Percentiles rank a stretch among this genome's conserved stretches.
Evolutionary conservation across 2,888 invertebrate species (phyloP).

Genomic region (Dyspetes luteomarginatus): DNA sequence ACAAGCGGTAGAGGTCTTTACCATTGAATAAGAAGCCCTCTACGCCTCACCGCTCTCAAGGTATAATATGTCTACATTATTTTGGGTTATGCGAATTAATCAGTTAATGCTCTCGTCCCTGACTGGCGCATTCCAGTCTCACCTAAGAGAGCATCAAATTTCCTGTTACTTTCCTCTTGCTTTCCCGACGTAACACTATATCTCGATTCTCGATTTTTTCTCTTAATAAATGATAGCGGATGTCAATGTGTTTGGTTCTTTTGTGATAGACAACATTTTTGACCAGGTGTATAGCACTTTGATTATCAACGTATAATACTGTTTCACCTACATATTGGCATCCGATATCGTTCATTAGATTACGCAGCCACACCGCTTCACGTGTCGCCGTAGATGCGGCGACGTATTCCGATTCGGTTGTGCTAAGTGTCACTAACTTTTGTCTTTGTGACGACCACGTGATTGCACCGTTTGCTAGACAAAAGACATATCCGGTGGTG

Average conservation of each 20-base stretch:
- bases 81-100: too few relatives aligned
- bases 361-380: neutral
- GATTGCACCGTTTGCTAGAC: neutral
- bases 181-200: too few relatives aligned
- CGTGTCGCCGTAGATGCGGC: neutral
- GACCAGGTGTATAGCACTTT: neutral
- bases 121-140: too few relatives aligned
- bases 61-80: too few relatives aligned
- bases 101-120: too few relatives aligned
- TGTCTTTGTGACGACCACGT: conserved; percentile 5
- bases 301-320: neutral
- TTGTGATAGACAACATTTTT: neutral
- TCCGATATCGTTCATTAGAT: neutral
- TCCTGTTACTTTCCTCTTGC: too few relatives aligned
- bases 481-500: neutral
- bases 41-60: too few relatives aligned
- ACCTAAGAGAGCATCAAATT: too few relatives aligned
- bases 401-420: neutral
- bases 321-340: neutral
- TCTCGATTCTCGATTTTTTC: neutral
- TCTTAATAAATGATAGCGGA: neutral
- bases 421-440: neutral
- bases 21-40: too few relatives aligned
- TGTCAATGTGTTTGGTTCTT: neutral
- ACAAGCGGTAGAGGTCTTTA: too few relatives aligned